Percentiles rank a stretch among this genome's conserved stretches.
These are phyloP conservation scores for Xylota sylvarum DNA, from an alignment of 2,888 invertebrate species.

Conservation along the genomic window DNA sequence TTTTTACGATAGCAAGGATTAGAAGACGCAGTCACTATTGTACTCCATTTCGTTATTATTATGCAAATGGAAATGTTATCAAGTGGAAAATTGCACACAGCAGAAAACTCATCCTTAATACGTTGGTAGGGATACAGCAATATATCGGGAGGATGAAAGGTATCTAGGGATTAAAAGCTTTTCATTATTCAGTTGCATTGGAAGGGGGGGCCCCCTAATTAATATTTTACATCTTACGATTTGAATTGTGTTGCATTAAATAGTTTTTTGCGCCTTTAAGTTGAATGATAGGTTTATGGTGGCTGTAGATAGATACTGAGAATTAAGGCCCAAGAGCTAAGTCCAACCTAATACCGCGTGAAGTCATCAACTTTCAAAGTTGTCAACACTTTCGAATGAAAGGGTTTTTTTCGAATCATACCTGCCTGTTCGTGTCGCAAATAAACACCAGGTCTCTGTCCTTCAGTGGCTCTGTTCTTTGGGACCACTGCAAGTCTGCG, in stretches of 20 bases:
- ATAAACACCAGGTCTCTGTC: constrained; percentile 64
- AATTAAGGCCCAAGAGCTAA: too few relatives aligned
- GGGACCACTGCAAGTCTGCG: constrained; percentile 64
- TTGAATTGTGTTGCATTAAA: neutral
- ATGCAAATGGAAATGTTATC: constrained; percentile 80
- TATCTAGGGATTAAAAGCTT: constrained; percentile 14
- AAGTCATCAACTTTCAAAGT: too few relatives aligned
- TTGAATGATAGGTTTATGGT: too few relatives aligned
- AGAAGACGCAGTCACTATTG: constrained; percentile 63
- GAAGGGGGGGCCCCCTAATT: neutral
- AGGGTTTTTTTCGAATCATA: too few relatives aligned
- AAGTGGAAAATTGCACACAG: constrained; percentile 80
- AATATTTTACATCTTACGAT: neutral
- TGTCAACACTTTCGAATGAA: too few relatives aligned
- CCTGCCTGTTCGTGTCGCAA: constrained; percentile 59
- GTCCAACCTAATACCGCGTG: too few relatives aligned
- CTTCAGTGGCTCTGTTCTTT: constrained; percentile 32
- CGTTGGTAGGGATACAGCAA: neutral
- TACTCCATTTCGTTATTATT: constrained; percentile 77
- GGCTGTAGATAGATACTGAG: too few relatives aligned
- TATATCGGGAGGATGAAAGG: neutral
- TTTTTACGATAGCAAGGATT: constrained; percentile 72
- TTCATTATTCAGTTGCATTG: constrained; percentile 14
- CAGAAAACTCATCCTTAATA: constrained; percentile 43
- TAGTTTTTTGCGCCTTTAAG: too few relatives aligned